These are phyloP conservation scores for Sinocyclocheilus anshuiensis DNA, from an alignment of 2,113 vertebrate genomes.

Conservation along the genomic window DNA sequence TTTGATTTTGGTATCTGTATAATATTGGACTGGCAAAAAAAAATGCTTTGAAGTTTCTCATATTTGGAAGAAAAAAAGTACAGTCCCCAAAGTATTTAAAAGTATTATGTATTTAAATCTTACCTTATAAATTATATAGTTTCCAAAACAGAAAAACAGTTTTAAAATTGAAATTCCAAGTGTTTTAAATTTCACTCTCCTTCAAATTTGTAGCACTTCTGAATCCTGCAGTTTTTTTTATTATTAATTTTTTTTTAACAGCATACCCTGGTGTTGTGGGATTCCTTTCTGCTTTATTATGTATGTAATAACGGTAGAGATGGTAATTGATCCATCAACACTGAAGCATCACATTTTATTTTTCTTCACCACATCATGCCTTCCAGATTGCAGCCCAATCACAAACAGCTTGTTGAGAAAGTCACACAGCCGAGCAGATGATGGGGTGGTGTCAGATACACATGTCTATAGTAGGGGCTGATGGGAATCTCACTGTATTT, in stretches of 20 bases:
- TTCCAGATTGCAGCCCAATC: conserved; percentile 52
- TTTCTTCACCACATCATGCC: conserved; percentile 45
- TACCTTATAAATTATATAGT: not conserved
- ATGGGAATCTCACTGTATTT: conserved; percentile 21
- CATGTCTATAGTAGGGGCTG: conserved; percentile 40
- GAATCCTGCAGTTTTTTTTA: not conserved
- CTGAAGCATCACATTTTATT: conserved; percentile 34
- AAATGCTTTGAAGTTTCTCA: not conserved
- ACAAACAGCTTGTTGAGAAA: conserved; percentile 56
- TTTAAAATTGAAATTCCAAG: not conserved
- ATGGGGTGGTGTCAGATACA: conserved; percentile 42
- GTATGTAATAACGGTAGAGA: not conserved
- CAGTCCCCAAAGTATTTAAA: not conserved
- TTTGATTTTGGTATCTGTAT: not conserved
- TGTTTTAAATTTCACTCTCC: not conserved
- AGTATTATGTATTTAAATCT: not conserved
- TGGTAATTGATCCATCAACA: conserved; percentile 52
- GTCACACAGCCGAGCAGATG: conserved; percentile 42
- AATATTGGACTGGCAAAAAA: not conserved
- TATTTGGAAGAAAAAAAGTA: not conserved
- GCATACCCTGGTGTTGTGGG: not conserved
- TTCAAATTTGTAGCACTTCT: not conserved
- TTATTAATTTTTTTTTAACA: not conserved
- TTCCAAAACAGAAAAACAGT: not conserved
- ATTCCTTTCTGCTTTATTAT: not conserved